Percentiles rank a stretch among this genome's conserved stretches.
phyloP scores from a whole-genome alignment of 1,140 invertebrate genomes.

The Drosophila jambulina region DNA sequence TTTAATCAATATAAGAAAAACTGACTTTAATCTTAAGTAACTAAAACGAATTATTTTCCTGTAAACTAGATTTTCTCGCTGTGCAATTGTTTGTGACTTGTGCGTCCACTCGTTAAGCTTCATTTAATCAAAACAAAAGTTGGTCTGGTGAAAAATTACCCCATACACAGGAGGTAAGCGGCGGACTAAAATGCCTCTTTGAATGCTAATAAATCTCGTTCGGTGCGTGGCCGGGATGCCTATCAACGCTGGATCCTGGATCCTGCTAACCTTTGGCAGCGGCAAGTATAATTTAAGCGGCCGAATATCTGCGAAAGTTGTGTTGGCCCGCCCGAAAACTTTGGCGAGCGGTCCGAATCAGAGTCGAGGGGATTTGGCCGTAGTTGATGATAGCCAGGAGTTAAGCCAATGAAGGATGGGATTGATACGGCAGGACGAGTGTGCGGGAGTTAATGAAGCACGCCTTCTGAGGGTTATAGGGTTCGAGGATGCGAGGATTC shows the following conservation, averaged over 20 bases:
- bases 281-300: conserved; percentile 64
- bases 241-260: conserved; percentile 54
- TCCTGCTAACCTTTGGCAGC: conserved; percentile 55
- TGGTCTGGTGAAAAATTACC: conserved; percentile 73
- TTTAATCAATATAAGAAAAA: too few species aligned
- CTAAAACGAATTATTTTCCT: background rate
- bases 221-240: conserved; percentile 37
- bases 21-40: too few species aligned
- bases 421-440: conserved; percentile 40
- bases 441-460: conserved; percentile 67
- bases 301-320: conserved; percentile 41
- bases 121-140: conserved; percentile 85
- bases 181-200: conserved; percentile 72
- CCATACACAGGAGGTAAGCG: conserved; percentile 57
- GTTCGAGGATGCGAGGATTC: conserved; percentile 21
- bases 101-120: conserved; percentile 76
- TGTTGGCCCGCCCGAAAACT: conserved; percentile 23
- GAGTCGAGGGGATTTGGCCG: conserved; percentile 34
- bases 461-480: conserved; percentile 31
- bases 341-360: conserved; percentile 18
- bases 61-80: background rate
- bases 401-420: conserved; percentile 62
- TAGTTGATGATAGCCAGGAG: conserved; percentile 48
- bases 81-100: conserved; percentile 33
- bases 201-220: conserved; percentile 84